Evolutionary conservation across 2,797 vertebrate species (phyloP).

Genomic region (Pipistrellus pygmaeus): DNA sequence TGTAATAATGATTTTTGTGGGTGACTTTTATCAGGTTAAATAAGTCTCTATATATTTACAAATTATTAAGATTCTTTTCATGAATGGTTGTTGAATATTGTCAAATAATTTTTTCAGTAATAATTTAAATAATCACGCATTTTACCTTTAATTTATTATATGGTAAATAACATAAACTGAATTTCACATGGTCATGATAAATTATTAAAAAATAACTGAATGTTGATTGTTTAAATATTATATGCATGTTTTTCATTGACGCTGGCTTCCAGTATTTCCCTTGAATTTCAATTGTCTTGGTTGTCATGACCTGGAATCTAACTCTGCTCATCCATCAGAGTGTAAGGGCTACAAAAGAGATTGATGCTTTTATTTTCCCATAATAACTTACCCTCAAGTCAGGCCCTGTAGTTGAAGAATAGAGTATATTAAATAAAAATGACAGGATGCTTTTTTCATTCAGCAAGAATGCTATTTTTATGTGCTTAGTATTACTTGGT

Average conservation of each 20-base stretch:
- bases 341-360: background rate
- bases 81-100: background rate
- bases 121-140: background rate
- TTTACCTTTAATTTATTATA: background rate
- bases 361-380: background rate
- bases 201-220: background rate
- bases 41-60: background rate
- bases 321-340: background rate
- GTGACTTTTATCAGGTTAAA: background rate
- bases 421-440: background rate
- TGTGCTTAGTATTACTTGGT: background rate
- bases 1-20: background rate
- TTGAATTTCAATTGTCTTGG: background rate
- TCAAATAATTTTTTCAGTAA: background rate
- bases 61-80: background rate
- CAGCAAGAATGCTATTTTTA: background rate
- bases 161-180: background rate
- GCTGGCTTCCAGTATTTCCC: background rate
- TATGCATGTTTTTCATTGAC: background rate
- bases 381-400: background rate
- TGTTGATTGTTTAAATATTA: background rate
- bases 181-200: background rate
- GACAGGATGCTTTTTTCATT: background rate
- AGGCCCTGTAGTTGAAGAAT: background rate
- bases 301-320: background rate